These are phyloP conservation scores for Sphyrna mokarran DNA, from an alignment of 2,113 vertebrate species.

Conservation along the genomic window DNA sequence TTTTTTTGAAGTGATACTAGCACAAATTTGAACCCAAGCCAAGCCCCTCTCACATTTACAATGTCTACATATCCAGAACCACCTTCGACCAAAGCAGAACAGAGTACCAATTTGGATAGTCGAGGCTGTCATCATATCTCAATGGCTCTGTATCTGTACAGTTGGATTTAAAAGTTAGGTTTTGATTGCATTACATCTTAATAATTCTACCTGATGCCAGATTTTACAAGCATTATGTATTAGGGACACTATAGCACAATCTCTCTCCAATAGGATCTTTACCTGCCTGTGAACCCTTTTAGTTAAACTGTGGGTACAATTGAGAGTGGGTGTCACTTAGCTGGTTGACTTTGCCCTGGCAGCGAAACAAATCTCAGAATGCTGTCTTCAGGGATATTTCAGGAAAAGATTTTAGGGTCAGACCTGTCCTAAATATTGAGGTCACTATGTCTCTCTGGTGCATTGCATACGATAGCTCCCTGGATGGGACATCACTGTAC, in stretches of 20 bases:
- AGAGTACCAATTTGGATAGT: not conserved
- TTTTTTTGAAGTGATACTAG: not conserved
- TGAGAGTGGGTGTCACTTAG: not conserved
- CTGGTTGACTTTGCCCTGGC: not conserved
- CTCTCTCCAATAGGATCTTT: not conserved
- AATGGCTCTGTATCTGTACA: not conserved
- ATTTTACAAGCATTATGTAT: not conserved
- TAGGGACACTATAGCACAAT: not conserved
- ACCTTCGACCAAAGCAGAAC: not conserved
- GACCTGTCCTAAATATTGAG: not conserved
- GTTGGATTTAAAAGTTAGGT: no score
- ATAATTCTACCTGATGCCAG: not conserved
- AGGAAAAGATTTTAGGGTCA: not conserved
- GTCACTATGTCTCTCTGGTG: not conserved
- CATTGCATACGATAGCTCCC: not conserved
- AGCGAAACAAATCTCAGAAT: not conserved
- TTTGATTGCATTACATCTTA: no score
- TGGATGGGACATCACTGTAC: not conserved
- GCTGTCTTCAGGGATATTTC: not conserved
- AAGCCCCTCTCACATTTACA: not conserved
- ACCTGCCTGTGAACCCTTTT: no score
- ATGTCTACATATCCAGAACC: not conserved
- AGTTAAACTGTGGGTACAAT: not conserved
- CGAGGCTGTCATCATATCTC: not conserved
- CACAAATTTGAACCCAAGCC: not conserved